phyloP scores from a whole-genome alignment of 2,797 vertebrate species.

The Fistularia tabacaria region DNA sequence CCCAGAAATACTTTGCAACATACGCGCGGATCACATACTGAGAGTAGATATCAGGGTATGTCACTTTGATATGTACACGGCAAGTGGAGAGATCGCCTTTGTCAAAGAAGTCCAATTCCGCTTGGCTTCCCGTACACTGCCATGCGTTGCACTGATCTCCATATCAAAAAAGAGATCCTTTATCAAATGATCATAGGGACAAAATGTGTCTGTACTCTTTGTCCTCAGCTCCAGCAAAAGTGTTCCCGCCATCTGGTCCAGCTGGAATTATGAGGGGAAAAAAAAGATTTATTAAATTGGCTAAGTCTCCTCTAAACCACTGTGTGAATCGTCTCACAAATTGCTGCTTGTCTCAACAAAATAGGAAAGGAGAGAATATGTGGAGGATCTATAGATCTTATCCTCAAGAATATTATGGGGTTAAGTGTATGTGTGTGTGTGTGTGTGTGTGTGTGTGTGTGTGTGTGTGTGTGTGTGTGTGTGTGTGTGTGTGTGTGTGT shows the following conservation, averaged over 20 bases:
- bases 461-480: conserved; percentile 41
- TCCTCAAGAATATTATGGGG: conserved; percentile 59
- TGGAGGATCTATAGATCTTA: conserved; percentile 66
- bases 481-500: no score
- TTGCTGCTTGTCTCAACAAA: conserved; percentile 67
- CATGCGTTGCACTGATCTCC: conserved; percentile 62
- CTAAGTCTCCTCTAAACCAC: conserved; percentile 15
- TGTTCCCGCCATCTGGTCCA: conserved; percentile 54
- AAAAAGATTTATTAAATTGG: conserved; percentile 65
- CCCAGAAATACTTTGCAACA: conserved; percentile 65
- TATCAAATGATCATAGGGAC: conserved; percentile 67
- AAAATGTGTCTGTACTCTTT: conserved; percentile 57
- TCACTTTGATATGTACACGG: conserved; percentile 70
- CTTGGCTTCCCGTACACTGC: conserved; percentile 52
- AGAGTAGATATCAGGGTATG: conserved; percentile 61
- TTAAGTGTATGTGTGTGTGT: conserved; percentile 60
- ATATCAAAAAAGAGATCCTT: conserved; percentile 69
- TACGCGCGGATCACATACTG: conserved; percentile 45
- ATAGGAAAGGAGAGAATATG: conserved; percentile 48
- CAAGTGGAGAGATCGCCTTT: conserved; percentile 36
- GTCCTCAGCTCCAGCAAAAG: conserved; percentile 37
- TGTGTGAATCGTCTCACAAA: conserved; percentile 54
- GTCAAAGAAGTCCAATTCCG: conserved; percentile 56
- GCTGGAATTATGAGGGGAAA: conserved; percentile 43
- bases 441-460: conserved; percentile 17